Evolutionary conservation across 2,113 vertebrate species (phyloP).

Genomic region (Crypturellus undulatus): DNA sequence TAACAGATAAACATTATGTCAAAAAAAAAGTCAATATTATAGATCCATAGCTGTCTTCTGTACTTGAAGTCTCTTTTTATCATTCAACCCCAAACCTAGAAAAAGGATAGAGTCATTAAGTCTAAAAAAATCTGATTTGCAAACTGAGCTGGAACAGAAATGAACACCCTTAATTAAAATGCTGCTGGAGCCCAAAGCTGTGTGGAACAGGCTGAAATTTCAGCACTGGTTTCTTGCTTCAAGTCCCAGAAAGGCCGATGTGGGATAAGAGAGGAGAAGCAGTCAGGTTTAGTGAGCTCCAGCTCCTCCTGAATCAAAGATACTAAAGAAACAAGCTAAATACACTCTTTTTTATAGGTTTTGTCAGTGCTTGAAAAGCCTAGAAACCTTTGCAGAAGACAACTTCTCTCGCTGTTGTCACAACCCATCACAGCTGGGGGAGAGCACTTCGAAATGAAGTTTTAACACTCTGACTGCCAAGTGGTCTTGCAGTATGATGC

Average conservation of each 20-base stretch:
- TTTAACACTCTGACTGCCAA: background rate
- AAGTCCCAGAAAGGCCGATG: background rate
- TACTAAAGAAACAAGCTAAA: background rate
- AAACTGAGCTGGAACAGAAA: background rate
- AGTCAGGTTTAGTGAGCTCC: background rate
- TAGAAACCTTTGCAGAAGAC: background rate
- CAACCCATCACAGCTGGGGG: background rate
- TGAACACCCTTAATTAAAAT: background rate
- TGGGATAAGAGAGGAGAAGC: background rate
- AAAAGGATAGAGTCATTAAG: background rate
- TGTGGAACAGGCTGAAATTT: background rate
- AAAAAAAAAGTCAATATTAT: slow-evolving; percentile 55
- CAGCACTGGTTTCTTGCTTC: background rate
- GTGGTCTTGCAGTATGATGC: background rate
- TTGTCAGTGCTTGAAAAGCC: background rate
- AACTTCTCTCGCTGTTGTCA: background rate
- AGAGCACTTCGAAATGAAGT: background rate
- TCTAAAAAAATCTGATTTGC: background rate
- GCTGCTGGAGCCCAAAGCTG: background rate
- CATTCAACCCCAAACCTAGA: background rate
- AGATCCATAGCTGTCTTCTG: slow-evolving; percentile 10
- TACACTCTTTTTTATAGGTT: accelerated
- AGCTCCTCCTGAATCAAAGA: accelerated
- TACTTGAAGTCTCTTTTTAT: slow-evolving; percentile 31
- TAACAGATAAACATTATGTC: slow-evolving; percentile 35